A percentile compares a stretch with the other conserved stretches of the same genome.
Conservation (phyloP, 2,888 invertebrate species). For the Alsophila aescularia region DNA sequence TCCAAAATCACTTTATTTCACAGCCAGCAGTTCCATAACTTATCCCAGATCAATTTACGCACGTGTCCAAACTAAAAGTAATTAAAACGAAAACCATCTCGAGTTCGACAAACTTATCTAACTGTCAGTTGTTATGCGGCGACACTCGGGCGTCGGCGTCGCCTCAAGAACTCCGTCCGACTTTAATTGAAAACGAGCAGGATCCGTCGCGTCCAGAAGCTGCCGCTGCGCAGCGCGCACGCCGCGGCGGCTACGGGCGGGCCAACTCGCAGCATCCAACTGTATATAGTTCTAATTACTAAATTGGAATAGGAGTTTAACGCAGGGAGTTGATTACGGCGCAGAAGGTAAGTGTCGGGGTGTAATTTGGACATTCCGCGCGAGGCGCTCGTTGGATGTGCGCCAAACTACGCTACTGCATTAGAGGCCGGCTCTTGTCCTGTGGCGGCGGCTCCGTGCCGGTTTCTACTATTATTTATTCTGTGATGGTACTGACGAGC, state of each 20-base stretch:
- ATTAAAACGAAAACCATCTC: slow-evolving; percentile 40
- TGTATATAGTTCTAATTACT: slow-evolving; percentile 51
- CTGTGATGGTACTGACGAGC: slow-evolving; percentile 28
- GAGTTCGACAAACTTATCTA: slow-evolving; percentile 42
- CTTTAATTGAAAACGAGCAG: slow-evolving; percentile 49
- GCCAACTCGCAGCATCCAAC: slow-evolving; percentile 2
- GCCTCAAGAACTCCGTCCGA: slow-evolving; percentile 15
- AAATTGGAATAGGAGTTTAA: slow-evolving; percentile 51
- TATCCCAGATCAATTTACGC: slow-evolving; percentile 22
- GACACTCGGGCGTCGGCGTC: slow-evolving; percentile 15
- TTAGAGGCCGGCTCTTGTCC: slow-evolving; percentile 9
- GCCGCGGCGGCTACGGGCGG: not conserved
- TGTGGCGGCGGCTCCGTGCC: slow-evolving; percentile 23
- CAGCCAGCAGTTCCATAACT: slow-evolving; percentile 14
- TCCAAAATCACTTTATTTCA: not conserved
- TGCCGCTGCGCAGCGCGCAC: slow-evolving; percentile 16
- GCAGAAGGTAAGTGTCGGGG: slow-evolving; percentile 36
- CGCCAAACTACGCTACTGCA: slow-evolving; percentile 30
- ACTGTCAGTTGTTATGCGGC: slow-evolving; percentile 46
- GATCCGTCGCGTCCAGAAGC: slow-evolving; percentile 38
- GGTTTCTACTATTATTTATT: too few relatives aligned
- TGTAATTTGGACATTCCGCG: slow-evolving; percentile 52
- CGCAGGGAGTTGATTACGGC: slow-evolving; percentile 49
- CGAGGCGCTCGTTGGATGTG: slow-evolving; percentile 18
- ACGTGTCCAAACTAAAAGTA: slow-evolving; percentile 42